phyloP scores from a whole-genome alignment of 2,113 vertebrate genomes.

The Tetrao urogallus region DNA sequence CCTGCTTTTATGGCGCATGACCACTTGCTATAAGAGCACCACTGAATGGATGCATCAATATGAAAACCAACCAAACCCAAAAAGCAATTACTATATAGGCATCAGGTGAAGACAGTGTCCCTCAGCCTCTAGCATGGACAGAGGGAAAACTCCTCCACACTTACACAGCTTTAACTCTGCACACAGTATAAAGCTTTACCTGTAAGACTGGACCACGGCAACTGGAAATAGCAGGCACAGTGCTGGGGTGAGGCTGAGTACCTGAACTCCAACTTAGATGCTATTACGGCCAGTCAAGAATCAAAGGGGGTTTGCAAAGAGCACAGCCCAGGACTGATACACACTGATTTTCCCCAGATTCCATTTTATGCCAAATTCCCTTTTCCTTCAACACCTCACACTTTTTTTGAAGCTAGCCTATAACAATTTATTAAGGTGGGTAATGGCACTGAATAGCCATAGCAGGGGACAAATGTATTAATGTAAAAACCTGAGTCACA shows the following conservation, averaged over 20 bases:
- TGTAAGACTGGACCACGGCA: background rate
- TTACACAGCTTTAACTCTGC: background rate
- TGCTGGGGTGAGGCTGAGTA: background rate
- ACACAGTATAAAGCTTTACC: background rate
- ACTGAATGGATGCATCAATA: background rate
- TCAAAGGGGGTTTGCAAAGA: background rate
- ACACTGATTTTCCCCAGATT: background rate
- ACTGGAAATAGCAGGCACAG: background rate
- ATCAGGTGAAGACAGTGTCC: background rate
- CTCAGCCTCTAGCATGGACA: fast-evolving
- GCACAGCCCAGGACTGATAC: background rate
- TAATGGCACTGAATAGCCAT: background rate
- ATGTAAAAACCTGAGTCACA: background rate
- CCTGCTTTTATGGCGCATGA: fast-evolving
- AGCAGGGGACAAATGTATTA: background rate
- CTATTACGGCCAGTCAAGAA: background rate
- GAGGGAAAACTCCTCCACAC: background rate
- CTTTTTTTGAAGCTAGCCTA: background rate
- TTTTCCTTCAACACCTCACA: background rate
- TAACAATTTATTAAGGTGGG: background rate
- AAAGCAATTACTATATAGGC: background rate
- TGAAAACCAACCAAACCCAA: background rate
- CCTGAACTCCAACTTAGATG: background rate
- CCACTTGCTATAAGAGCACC: background rate
- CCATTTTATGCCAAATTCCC: background rate